phyloP scores from a whole-genome alignment of 2,797 vertebrate species.

The Labeo calbasu region DNA sequence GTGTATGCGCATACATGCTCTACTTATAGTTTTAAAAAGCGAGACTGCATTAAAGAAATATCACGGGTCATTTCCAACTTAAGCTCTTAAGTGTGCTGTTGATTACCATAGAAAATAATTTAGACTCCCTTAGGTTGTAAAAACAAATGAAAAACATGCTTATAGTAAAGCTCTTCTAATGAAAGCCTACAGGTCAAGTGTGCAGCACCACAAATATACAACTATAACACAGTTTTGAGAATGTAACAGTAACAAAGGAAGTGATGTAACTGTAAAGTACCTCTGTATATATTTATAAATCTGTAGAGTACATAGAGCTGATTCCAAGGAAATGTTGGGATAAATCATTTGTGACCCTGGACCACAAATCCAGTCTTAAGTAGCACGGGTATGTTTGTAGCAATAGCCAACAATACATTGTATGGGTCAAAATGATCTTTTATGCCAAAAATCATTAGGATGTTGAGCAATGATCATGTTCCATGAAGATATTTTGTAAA shows the following conservation, averaged over 20 bases:
- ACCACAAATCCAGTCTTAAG: too few species aligned
- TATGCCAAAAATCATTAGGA: too few species aligned
- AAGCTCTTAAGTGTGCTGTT: slow-evolving; percentile 22
- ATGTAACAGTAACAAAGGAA: neutral
- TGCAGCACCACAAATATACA: neutral
- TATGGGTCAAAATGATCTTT: too few species aligned
- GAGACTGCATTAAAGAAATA: slow-evolving; percentile 3
- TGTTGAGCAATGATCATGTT: too few species aligned
- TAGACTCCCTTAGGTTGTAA: slow-evolving; percentile 19
- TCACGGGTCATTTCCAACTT: slow-evolving; percentile 11
- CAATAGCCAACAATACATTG: too few species aligned
- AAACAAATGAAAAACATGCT: slow-evolving; percentile 26
- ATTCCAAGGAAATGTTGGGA: neutral
- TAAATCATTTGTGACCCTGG: neutral
- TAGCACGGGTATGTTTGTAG: too few species aligned
- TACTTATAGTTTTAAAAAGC: neutral
- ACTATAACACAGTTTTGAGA: neutral
- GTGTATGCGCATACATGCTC: slow-evolving; percentile 22
- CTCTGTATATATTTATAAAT: neutral
- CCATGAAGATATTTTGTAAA: too few species aligned
- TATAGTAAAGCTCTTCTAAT: neutral
- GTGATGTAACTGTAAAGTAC: neutral
- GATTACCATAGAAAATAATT: slow-evolving; percentile 28
- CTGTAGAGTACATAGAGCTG: neutral
- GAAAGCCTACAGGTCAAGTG: neutral